phyloP scores from a whole-genome alignment of 2,113 vertebrate genomes.

The Pungitius pungitius region DNA sequence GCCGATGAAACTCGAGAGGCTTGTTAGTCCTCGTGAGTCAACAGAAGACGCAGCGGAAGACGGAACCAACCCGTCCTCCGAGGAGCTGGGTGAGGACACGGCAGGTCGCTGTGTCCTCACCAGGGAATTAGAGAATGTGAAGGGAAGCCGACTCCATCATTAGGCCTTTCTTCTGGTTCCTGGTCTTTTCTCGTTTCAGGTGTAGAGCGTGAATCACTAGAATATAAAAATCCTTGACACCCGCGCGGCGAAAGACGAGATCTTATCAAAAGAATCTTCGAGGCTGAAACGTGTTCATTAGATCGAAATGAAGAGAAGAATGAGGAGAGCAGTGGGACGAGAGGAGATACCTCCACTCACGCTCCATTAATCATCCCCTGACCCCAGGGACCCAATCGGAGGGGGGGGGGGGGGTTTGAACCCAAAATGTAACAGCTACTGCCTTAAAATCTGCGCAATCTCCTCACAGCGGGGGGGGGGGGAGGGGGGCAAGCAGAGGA shows the following conservation, averaged over 20 bases:
- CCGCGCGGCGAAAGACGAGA: background rate
- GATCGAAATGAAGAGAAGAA: constrained; percentile 31
- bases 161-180: background rate
- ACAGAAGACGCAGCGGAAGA: constrained; percentile 36
- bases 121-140: constrained; percentile 40
- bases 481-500: constrained; percentile 7
- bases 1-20: constrained; percentile 18
- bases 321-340: constrained; percentile 36
- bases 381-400: constrained; percentile 10
- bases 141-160: constrained; percentile 21
- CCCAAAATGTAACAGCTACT: constrained; percentile 11
- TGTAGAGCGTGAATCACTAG: constrained; percentile 5
- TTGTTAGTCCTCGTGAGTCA: constrained; percentile 43
- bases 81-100: constrained; percentile 37
- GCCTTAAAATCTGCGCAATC: constrained; percentile 2
- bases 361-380: constrained; percentile 44
- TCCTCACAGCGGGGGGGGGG: background rate
- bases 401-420: background rate
- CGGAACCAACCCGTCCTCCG: constrained; percentile 53
- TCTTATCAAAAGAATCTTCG: constrained; percentile 44
- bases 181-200: background rate
- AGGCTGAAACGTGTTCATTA: constrained; percentile 52
- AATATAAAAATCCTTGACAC: background rate
- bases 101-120: constrained; percentile 54
- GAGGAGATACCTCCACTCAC: constrained; percentile 39